Conservation (phyloP, 2,888 invertebrate species). For the Drosophila formosana region DNA sequence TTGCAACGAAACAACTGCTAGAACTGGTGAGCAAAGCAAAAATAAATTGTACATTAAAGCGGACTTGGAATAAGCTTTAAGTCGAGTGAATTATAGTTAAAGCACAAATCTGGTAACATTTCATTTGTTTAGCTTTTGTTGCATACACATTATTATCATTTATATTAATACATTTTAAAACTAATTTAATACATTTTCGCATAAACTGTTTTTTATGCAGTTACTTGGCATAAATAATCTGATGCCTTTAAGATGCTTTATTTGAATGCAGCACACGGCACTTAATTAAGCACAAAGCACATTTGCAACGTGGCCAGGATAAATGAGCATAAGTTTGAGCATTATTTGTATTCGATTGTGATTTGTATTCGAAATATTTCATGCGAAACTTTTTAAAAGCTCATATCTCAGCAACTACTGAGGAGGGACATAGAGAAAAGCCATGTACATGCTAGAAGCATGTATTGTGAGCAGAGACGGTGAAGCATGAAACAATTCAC, state of each 20-base stretch:
- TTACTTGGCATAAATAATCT: not conserved
- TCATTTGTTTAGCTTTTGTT: too few relatives aligned
- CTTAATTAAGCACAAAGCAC: conserved; percentile 30
- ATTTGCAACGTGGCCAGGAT: conserved; percentile 38
- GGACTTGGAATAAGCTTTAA: not conserved
- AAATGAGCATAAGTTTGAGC: conserved; percentile 46
- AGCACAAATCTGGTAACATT: too few relatives aligned
- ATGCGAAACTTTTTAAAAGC: conserved; percentile 64
- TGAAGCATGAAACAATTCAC: conserved; percentile 60
- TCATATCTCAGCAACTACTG: conserved; percentile 64
- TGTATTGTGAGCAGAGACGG: not conserved
- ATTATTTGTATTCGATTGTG: conserved; percentile 52
- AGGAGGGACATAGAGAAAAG: not conserved
- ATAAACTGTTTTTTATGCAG: too few relatives aligned
- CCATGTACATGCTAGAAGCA: not conserved
- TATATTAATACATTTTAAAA: not conserved
- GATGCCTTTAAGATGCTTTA: not conserved
- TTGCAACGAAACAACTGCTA: conserved; percentile 5
- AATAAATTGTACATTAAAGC: not conserved
- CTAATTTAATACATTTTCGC: not conserved
- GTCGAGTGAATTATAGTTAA: not conserved
- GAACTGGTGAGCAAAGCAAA: not conserved
- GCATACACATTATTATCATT: too few relatives aligned
- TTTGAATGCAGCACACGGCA: conserved; percentile 7
- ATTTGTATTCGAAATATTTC: conserved; percentile 57